Percentiles rank a stretch among this genome's conserved stretches.
phyloP scores from a whole-genome alignment of 2,797 vertebrate genomes.

The Characodon lateralis region DNA sequence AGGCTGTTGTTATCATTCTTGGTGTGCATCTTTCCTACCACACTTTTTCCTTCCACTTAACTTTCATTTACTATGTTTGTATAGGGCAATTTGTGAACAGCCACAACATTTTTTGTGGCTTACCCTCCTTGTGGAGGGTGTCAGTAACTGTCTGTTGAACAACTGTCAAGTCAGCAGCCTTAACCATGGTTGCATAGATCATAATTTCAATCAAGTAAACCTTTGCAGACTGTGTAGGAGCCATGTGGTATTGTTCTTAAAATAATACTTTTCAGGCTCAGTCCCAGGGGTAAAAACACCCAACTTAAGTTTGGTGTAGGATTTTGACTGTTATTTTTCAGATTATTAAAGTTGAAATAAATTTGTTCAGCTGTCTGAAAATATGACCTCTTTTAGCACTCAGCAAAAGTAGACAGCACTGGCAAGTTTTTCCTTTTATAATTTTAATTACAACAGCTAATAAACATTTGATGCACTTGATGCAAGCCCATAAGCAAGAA shows the following conservation, averaged over 20 bases:
- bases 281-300: not conserved
- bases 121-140: not conserved
- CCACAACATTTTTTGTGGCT: not conserved
- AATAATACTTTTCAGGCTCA: not conserved
- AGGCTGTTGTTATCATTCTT: not conserved
- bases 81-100: not conserved
- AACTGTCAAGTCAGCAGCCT: not conserved
- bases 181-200: not conserved
- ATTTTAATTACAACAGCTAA: slow-evolving; percentile 10
- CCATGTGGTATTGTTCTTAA: not conserved
- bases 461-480: not conserved
- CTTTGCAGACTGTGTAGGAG: not conserved
- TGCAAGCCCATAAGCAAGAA: not conserved
- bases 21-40: not conserved
- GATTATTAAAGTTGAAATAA: not conserved
- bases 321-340: not conserved
- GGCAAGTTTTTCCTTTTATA: slow-evolving; percentile 12
- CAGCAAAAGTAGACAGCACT: not conserved
- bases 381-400: not conserved
- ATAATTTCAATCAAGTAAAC: not conserved
- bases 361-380: not conserved
- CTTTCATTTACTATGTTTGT: not conserved
- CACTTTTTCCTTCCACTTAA: not conserved
- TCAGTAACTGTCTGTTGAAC: not conserved
- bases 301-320: not conserved